Base-by-base conservation (phyloP, 2,797 vertebrate genomes). In the Rhadinocentrus ornatus region DNA sequence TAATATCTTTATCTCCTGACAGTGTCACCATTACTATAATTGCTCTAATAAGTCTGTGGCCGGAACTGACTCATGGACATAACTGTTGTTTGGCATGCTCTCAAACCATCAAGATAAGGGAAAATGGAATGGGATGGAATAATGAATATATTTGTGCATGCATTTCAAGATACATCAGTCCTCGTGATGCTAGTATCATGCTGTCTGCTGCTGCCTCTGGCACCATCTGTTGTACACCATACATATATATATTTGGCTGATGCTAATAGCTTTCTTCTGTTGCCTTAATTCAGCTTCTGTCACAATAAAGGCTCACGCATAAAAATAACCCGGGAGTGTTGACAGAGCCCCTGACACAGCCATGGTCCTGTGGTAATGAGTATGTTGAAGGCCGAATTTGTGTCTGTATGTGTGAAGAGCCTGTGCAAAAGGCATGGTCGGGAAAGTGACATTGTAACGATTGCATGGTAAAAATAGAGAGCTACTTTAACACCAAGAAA, bases 391-490 rank as follows among this genome's bases (percentile, higher is more conserved):
- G 50, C 9, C 58, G 54, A 27, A 52, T 75, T n/a, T 77, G 62
- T 73, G 58, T 27, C 20, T 53, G 37, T 20, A 53, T 29, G 54
- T 41, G 56, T 68, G 57, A 26, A 16, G 46, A 64, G 53, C 48
- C 6, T 24, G 41, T 50, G 52, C 69, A 59, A 44, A 50, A 20
- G 59, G 62, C 75, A 62, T 34, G 63, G 68, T 46, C 67, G 72
- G 55, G 62, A 69, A 71, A 58, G 53, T 54, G 63, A 74, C 69
- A 82, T 68, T 81, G 65, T 81, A 83, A 76, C 69, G 70, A 74
- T 75, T 77, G 72, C 63, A 62, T 52, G 80, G 81, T 86, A 90
- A 87, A 88, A 90, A 92, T 88, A 91, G 84, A 78, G 59, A 58
- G 70, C 62, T 83, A 60, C 77, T 66, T 80, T 74, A 71, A 72